Evolutionary conservation across 2,888 invertebrate species (phyloP), one percentile per base, ranked within the genome.

Genomic region (Mechanitis messenoides): DNA sequence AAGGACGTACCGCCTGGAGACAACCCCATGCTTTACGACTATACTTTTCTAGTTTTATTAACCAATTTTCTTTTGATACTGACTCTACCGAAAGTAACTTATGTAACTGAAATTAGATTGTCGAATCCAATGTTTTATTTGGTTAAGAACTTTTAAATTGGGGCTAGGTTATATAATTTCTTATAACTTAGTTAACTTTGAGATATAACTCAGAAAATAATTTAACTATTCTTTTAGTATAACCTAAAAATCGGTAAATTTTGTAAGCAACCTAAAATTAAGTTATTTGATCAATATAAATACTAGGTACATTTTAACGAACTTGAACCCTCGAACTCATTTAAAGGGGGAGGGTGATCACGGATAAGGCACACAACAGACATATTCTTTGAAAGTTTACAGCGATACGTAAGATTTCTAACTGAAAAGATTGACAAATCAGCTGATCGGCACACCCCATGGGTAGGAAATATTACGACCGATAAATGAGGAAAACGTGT

Each of bases 1-100:
- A 75, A 80, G 80, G 79, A 79, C 81, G 72, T 72, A 73, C 74
- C 76, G 74, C 75, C 71, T 68, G 68, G 73, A 64, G 76, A 74
- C 74, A 69, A 73, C 71, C 28, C 28, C 50, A 50, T 12, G 38
- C 55, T 12, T 35, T 20, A 33, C 7, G 20, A 58, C 33, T 45
- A 42, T 35, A 31, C 33, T 56, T 45, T 12, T 33, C 31, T 28
- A 46, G n/a, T 20, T 45, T 5, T 55, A 38, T 33, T 9, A 31
- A 38, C 33, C 12, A 55, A 35, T 38, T 55, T 3, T 53, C 31
- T 20, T 53, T 2, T 53, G 28, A 3, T n/a, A 53, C n/a, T 35
- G 5, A 58, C 46, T 61, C 33, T 53, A 12, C 45, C 53, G 33
- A 58, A 64, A 54, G 31, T 58, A 55, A 55, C 62, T 62, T 65